Percentiles rank a stretch among this genome's conserved stretches.
Evolutionary conservation across 2,113 vertebrate genomes (phyloP).

Genomic region (Lynx canadensis): DNA sequence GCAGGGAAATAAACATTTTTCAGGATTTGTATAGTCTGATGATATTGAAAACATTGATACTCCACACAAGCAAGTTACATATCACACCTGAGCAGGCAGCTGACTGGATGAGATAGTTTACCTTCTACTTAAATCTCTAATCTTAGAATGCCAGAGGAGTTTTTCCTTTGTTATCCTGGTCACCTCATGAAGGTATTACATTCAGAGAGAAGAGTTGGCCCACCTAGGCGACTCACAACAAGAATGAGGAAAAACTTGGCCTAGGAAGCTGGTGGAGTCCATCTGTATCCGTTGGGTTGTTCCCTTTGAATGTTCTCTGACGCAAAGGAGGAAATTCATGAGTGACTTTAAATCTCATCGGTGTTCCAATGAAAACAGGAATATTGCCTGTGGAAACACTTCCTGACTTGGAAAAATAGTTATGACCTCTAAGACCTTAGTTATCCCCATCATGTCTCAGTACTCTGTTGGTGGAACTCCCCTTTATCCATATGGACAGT

Average conservation of each 20-base stretch:
- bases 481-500: neutral
- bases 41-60: neutral
- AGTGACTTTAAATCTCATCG: slow-evolving; percentile 57
- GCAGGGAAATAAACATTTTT: neutral
- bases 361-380: slow-evolving; percentile 55
- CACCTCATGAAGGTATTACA: neutral
- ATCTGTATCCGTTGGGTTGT: slow-evolving; percentile 14
- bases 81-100: neutral
- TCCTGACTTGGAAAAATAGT: slow-evolving; percentile 66
- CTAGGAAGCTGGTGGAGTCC: slow-evolving; percentile 50
- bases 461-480: neutral
- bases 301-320: slow-evolving; percentile 47
- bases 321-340: slow-evolving; percentile 36
- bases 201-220: neutral
- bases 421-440: neutral
- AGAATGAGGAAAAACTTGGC: neutral
- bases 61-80: neutral
- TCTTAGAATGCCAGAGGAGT: neutral
- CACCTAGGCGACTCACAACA: neutral
- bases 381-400: slow-evolving; percentile 66
- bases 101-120: neutral
- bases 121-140: neutral
- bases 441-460: neutral
- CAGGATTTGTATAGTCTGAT: neutral
- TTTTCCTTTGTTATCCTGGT: neutral